These are phyloP conservation scores for Elephas maximus DNA, from an alignment of 2,113 vertebrate species.

Conservation along the genomic window DNA sequence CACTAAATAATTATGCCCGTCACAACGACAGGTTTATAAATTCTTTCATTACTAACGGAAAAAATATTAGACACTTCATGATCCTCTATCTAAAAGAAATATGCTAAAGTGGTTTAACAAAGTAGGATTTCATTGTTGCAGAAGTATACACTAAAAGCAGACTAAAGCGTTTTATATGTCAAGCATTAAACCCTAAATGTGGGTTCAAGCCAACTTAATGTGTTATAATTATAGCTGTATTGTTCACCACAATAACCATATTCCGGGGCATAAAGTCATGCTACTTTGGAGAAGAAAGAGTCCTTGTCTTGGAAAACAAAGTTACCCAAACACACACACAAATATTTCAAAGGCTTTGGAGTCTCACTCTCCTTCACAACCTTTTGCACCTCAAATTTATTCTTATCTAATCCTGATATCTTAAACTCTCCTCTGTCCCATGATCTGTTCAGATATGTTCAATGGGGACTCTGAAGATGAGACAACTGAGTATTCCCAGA, in stretches of 20 bases:
- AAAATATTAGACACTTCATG: conserved; percentile 46
- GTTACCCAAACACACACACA: conserved; percentile 10
- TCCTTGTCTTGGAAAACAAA: conserved; percentile 44
- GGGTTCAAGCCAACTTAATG: not conserved
- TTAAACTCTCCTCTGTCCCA: conserved; percentile 28
- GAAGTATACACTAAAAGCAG: conserved; percentile 18
- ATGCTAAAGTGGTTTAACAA: not conserved
- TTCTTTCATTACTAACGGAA: conserved; percentile 34
- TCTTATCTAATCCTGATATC: not conserved
- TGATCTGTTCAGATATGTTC: not conserved
- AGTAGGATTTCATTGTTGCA: conserved; percentile 10
- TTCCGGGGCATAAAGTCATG: not conserved
- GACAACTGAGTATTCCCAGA: not conserved
- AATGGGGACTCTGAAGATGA: not conserved
- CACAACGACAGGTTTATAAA: conserved; percentile 28
- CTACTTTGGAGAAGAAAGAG: not conserved
- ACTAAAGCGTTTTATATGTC: conserved; percentile 34
- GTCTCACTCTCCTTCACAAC: not conserved
- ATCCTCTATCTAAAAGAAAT: conserved; percentile 17
- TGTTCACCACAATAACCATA: conserved; percentile 40
- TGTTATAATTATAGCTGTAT: not conserved
- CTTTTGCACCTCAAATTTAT: not conserved
- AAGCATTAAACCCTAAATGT: conserved; percentile 58
- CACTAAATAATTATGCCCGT: conserved; percentile 51
- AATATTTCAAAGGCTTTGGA: not conserved